Evolutionary conservation across 92 coral and sea anemone genomes (phyloP).

Genomic region (Hydrozoanthus gracilis): DNA sequence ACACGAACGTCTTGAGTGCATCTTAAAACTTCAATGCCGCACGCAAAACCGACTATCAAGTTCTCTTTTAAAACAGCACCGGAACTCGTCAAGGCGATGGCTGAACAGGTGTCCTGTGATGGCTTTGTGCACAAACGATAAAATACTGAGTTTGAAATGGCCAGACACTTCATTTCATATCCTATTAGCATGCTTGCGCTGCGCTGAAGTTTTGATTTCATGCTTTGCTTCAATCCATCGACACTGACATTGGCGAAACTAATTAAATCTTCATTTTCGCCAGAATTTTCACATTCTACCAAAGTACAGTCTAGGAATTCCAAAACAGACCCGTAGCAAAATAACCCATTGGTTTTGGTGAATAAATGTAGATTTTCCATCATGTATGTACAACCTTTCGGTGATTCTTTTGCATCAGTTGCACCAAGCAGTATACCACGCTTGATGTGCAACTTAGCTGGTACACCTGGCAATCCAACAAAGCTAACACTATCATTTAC

Average conservation of each 20-base stretch:
- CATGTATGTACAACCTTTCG: not conserved
- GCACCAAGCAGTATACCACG: not conserved
- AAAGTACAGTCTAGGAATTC: too few species aligned
- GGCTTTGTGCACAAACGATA: too few species aligned
- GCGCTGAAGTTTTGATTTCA: not conserved
- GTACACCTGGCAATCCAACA: conserved; percentile 11
- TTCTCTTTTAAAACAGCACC: not conserved
- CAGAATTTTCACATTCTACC: not conserved
- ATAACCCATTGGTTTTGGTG: not conserved
- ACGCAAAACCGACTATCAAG: not conserved
- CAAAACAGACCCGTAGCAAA: too few species aligned
- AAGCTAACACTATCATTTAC: not conserved
- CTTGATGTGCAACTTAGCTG: not conserved
- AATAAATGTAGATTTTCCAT: not conserved
- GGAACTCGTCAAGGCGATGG: not conserved
- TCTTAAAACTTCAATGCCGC: not conserved
- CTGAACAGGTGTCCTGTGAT: not conserved
- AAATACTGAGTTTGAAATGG: not conserved
- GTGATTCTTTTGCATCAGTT: too few species aligned
- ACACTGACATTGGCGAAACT: not conserved
- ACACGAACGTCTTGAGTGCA: too few species aligned
- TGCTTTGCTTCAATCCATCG: not conserved
- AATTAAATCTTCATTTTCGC: not conserved
- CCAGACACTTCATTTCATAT: not conserved
- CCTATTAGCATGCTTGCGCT: not conserved